Base-by-base conservation (phyloP, 2,888 invertebrate genomes). In the Willowsia nigromaculata region DNA sequence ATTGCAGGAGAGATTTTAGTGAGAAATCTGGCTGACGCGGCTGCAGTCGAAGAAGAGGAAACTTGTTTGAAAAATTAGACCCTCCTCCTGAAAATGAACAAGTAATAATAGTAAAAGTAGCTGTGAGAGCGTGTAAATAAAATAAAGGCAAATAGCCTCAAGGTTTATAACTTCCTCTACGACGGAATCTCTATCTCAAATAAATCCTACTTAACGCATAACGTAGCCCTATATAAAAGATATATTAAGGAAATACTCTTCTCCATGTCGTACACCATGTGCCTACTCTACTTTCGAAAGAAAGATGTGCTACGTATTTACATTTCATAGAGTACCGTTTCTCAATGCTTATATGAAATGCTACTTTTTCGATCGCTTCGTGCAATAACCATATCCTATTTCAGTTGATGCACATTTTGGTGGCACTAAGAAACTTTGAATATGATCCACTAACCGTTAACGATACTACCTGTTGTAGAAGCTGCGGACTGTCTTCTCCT, bases 401-500 rank as follows among this genome's bases (percentile, higher is more conserved):
- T 18, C 62, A 43, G 13, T 27, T 18, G 37, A 81, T 62, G 62
- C 59, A 62, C 81, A 62, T 59, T 81, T 40, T 40, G 30, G 62
- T 7, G 33, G 81, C 81, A 62, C 59, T 81, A 62, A 62, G 62
- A 9, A 78, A 78, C 56, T 56, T 56, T 78, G 56, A 33, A 43
- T 71, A 65, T 37, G 50, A 65, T 78, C 85, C 85, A 85, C 85
- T 78, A 76, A 85, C 50, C 62, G 50, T 78, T 78, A 85, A 78
- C 43, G 78, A 59, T 85, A 76, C 85, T 86, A 86, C 86, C 86
- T 86, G 86, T 80, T 80, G 85, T 76, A 74, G 59, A 43, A 11
- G 15, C 18, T 15, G 18, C 9, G 33, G 68, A 68, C 11, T 53
- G 30, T 53, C 30, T 27, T 22, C 33, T 27, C 33, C 47, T 56